Evolutionary conservation across 2,888 invertebrate species (phyloP).

Genomic region (Apoderus coryli): DNA sequence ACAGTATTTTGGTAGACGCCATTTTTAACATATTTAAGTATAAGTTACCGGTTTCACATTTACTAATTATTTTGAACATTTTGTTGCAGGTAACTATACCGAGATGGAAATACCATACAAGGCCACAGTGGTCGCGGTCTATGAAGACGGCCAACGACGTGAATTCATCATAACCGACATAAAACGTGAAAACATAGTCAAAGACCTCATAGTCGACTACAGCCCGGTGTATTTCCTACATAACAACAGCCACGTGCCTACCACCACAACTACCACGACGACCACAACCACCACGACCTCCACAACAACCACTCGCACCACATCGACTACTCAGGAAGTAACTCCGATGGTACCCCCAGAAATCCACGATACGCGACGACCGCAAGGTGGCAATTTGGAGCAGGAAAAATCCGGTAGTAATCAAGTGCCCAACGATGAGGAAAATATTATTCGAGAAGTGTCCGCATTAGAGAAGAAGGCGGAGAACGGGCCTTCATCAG

Average conservation of each 20-base stretch:
- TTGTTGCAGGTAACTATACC: conserved; percentile 61
- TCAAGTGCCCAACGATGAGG: conserved; percentile 10
- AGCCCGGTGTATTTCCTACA: conserved; percentile 63
- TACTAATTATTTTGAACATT: too few species aligned
- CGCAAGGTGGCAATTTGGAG: conserved; percentile 18
- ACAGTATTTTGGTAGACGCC: too few species aligned
- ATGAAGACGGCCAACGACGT: conserved; percentile 44
- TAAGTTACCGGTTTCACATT: too few species aligned
- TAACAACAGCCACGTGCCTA: conserved; percentile 65
- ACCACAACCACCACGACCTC: conserved; percentile 37
- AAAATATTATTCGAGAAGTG: conserved; percentile 11
- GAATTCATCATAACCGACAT: conserved; percentile 47
- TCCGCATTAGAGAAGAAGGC: too few species aligned
- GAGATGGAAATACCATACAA: conserved; percentile 61
- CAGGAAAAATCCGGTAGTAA: too few species aligned
- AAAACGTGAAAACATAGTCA: conserved; percentile 48
- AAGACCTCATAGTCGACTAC: conserved; percentile 54
- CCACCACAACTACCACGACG: conserved; percentile 49
- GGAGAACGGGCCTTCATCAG: conserved; percentile 1
- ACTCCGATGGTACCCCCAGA: conserved; percentile 30
- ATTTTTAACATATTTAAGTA: too few species aligned
- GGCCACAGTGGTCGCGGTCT: conserved; percentile 54
- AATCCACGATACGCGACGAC: too few species aligned
- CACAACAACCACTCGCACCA: conserved; percentile 32
- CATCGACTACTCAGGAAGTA: conserved; percentile 35